Evolutionary conservation across 1,140 invertebrate species (phyloP), one percentile per base, ranked within the genome.

Genomic region (Drosophila suzukii): DNA sequence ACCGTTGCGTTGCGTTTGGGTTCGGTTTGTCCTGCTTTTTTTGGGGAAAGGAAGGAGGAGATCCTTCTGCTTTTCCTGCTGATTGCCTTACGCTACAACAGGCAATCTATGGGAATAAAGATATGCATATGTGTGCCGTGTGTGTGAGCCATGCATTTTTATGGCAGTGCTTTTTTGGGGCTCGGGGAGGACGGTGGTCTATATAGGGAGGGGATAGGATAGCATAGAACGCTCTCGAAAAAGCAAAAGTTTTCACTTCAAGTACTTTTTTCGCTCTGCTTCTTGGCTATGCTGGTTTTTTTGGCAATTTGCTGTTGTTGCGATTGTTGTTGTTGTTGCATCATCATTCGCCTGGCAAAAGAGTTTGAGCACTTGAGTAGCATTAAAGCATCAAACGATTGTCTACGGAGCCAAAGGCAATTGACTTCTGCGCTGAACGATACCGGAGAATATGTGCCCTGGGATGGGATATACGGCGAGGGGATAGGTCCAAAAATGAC

Each of bases 331-430:
- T 62, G 61, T 30, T 55, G 27, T 34, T 63, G 79, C 38, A 73
- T 81, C 66, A 78, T 58, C 78, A 61, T 61, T 80, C 41, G 77
- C 72, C 78, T 56, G 55, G 73, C 79, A 82, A 82, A 78, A 75
- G 80, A 72, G 68, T 72, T 83, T 83, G 75, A 78, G 75, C 80
- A 78, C 80, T 83, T 83, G 80, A 83, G 80, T 78, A 78, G 80
- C 80, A 83, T 83, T 83, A 83, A 83, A 83, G 80, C 71, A 83
- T 83, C 65, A 71, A 68, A 66, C 80, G 62, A 75, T 83, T 75
- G 80, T 83, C 80, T 75, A 75, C 61, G 46, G 36, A 41, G 32
- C 71, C 49, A 73, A 68, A 57, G 30, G 50, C 75, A 53, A 62
- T 71, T 54, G 50, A 46, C 56, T 43, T 73, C 13, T 44, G 27